Evolutionary conservation across 2,888 invertebrate species (phyloP).

Genomic region (Hermaeophaga mercurialis): DNA sequence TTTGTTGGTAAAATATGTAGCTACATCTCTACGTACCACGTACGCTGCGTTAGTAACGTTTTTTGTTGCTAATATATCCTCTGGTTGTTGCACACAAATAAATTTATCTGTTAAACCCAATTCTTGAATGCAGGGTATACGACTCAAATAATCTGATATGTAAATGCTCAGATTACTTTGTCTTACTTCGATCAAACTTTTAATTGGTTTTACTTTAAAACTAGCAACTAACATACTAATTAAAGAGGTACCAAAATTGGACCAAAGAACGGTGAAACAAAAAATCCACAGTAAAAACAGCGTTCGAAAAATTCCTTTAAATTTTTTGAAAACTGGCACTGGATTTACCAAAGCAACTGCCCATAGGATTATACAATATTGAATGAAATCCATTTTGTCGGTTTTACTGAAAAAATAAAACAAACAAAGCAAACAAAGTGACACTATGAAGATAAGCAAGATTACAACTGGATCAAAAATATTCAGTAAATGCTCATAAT

Average conservation of each 20-base stretch:
- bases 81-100: not conserved
- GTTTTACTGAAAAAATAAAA: not conserved
- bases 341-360: not conserved
- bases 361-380: slow-evolving; percentile 6
- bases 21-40: slow-evolving; percentile 1
- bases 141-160: not conserved
- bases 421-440: not conserved
- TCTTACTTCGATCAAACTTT: slow-evolving; percentile 9
- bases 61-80: not conserved
- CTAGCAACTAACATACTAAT: slow-evolving; percentile 11
- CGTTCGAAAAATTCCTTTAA: slow-evolving; percentile 8
- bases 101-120: slow-evolving; percentile 15
- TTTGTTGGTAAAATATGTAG: not conserved
- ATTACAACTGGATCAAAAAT: slow-evolving; percentile 5
- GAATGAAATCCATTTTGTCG: not conserved
- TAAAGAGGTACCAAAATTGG: slow-evolving; percentile 9
- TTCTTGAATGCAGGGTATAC: not conserved
- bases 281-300: slow-evolving; percentile 19
- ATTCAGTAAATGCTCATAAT: slow-evolving; percentile 16
- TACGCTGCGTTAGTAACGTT: not conserved
- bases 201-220: not conserved
- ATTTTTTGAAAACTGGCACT: not conserved
- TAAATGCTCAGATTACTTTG: slow-evolving; percentile 9
- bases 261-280: slow-evolving; percentile 2
- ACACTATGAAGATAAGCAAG: not conserved